Percentiles rank a stretch among this genome's conserved stretches.
These are phyloP conservation scores for Saiga tatarica DNA, from an alignment of 2,113 vertebrate species.

Conservation along the genomic window DNA sequence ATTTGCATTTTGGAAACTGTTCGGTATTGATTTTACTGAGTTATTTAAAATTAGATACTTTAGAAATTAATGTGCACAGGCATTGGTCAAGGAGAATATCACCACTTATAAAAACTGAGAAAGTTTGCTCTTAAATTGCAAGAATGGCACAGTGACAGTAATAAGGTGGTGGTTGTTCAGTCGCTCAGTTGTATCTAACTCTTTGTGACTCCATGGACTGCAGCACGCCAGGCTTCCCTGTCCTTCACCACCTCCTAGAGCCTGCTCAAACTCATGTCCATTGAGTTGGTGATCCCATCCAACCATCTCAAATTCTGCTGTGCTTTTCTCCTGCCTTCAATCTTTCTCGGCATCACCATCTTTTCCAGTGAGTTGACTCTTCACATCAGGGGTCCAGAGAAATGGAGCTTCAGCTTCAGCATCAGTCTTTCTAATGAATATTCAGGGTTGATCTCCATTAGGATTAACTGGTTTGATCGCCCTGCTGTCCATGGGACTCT, in stretches of 20 bases:
- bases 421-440: background rate
- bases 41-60: slow-evolving; percentile 27
- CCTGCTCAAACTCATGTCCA: background rate
- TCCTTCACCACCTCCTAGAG: background rate
- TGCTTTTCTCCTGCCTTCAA: background rate
- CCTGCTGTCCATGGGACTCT: background rate
- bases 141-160: background rate
- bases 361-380: background rate
- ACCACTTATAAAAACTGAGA: background rate
- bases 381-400: background rate
- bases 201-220: background rate
- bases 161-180: background rate
- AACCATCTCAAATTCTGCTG: background rate
- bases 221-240: background rate
- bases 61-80: slow-evolving; percentile 24
- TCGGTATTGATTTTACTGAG: slow-evolving; percentile 10
- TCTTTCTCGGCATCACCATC: background rate
- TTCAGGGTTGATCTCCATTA: background rate
- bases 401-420: background rate
- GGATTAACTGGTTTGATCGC: background rate
- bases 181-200: background rate
- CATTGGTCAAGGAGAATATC: background rate
- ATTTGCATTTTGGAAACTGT: slow-evolving; percentile 19
- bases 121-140: slow-evolving; percentile 23
- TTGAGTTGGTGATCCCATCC: background rate